These are phyloP conservation scores for Gadus chalcogrammus DNA, from an alignment of 2,113 vertebrate species.

Conservation along the genomic window DNA sequence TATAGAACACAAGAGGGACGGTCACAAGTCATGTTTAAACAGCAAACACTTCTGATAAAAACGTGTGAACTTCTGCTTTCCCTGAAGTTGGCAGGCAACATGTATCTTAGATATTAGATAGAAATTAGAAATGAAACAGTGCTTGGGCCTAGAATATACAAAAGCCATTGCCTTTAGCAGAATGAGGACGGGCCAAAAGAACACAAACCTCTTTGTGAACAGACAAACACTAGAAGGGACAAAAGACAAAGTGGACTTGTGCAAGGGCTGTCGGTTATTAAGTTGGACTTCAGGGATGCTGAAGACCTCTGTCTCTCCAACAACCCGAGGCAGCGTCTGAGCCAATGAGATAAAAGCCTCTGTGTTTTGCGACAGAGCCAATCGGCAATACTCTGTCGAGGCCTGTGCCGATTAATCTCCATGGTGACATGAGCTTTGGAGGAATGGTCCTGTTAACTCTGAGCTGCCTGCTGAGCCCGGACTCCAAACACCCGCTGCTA, in stretches of 20 bases:
- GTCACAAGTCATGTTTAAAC: too few relatives aligned
- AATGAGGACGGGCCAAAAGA: too few relatives aligned
- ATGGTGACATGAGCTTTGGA: conserved; percentile 59
- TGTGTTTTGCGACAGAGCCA: conserved; percentile 41
- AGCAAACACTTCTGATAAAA: too few relatives aligned
- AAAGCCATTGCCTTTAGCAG: too few relatives aligned
- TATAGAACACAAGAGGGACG: too few relatives aligned
- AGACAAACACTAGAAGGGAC: conserved; percentile 4
- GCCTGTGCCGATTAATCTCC: conserved; percentile 63
- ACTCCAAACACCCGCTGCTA: conserved; percentile 50
- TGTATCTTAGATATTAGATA: too few relatives aligned
- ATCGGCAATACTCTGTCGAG: conserved; percentile 58
- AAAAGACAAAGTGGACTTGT: conserved; percentile 20
- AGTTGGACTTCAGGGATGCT: conserved; percentile 40
- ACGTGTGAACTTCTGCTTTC: too few relatives aligned
- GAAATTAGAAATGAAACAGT: too few relatives aligned
- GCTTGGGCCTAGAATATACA: too few relatives aligned
- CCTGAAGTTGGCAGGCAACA: too few relatives aligned
- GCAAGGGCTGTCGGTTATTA: conserved; percentile 36
- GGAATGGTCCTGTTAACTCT: conserved; percentile 58
- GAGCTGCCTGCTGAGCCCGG: conserved; percentile 52
- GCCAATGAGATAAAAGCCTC: conserved; percentile 66
- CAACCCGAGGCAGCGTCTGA: conserved; percentile 48
- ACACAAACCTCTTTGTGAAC: background rate
- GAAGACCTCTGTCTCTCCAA: conserved; percentile 44